Evolutionary conservation across 1,140 invertebrate genomes (phyloP).

Genomic region (Achatina immaculata): DNA sequence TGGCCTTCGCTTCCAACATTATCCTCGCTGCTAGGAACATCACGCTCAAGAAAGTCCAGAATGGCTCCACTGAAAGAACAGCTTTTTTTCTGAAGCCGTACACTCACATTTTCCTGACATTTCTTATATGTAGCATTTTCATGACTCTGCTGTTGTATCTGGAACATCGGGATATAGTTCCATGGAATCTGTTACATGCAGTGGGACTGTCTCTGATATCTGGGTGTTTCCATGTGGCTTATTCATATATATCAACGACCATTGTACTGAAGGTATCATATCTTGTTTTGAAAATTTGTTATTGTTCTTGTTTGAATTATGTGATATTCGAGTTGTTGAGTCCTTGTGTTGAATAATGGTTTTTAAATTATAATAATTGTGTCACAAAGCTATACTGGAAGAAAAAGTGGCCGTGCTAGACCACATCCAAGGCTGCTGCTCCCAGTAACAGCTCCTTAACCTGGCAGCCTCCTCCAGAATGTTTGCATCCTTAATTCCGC

Average conservation of each 20-base stretch:
- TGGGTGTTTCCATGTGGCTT: conserved; percentile 43
- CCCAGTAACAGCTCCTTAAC: too few species aligned
- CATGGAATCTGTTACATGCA: not conserved
- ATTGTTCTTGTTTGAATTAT: not conserved
- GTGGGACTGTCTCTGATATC: conserved; percentile 7
- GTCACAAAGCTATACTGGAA: too few species aligned
- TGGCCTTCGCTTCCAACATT: conserved; percentile 39
- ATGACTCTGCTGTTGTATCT: not conserved
- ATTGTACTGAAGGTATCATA: conserved; percentile 37
- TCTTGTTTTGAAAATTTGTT: not conserved
- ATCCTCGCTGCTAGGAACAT: conserved; percentile 42
- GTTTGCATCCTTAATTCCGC: too few species aligned
- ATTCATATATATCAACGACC: conserved; percentile 46
- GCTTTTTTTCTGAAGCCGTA: not conserved
- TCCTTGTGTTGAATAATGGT: not conserved
- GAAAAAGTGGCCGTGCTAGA: too few species aligned
- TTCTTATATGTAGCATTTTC: not conserved
- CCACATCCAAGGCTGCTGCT: too few species aligned
- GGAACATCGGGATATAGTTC: not conserved
- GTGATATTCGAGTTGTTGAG: not conserved
- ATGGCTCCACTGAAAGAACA: not conserved
- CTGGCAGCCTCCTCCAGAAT: too few species aligned
- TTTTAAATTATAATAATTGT: too few species aligned
- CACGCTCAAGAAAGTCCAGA: conserved; percentile 25
- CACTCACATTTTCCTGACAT: not conserved